These are phyloP conservation scores for Drosophila ambigua DNA, from an alignment of 1,140 invertebrate genomes.

Conservation along the genomic window DNA sequence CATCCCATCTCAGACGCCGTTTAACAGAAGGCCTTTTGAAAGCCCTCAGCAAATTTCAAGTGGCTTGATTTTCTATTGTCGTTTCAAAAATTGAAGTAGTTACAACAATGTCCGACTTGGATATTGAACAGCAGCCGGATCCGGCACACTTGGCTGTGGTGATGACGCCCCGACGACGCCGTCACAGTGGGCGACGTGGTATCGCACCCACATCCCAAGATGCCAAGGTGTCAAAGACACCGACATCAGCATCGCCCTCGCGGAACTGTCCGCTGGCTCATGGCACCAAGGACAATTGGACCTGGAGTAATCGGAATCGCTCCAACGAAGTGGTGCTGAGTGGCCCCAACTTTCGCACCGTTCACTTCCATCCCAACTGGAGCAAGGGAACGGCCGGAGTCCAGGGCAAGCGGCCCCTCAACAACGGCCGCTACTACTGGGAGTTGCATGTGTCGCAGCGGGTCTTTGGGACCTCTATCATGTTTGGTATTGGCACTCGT, in stretches of 20 bases:
- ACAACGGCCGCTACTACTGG: conserved; percentile 89
- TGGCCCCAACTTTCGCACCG: conserved; percentile 85
- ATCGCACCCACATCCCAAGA: not conserved
- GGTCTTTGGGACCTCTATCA: conserved; percentile 91
- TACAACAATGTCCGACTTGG: conserved; percentile 60
- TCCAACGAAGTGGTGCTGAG: conserved; percentile 87
- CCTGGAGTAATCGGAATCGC: conserved; percentile 87
- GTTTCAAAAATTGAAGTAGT: conserved; percentile 16
- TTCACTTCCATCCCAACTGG: conserved; percentile 90
- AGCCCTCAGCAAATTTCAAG: conserved; percentile 1
- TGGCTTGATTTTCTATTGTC: conserved; percentile 21
- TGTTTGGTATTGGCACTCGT: conserved; percentile 90
- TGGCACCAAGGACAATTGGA: conserved; percentile 87
- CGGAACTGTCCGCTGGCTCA: conserved; percentile 52
- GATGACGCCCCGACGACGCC: conserved; percentile 29
- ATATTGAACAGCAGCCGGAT: conserved; percentile 42
- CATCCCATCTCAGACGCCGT: not conserved
- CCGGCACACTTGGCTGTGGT: conserved; percentile 3
- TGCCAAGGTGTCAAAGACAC: not conserved
- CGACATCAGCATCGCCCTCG: conserved; percentile 7
- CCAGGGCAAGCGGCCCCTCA: conserved; percentile 87
- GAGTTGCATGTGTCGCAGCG: conserved; percentile 88
- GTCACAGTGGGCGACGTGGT: conserved; percentile 20
- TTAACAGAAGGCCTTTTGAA: conserved; percentile 4
- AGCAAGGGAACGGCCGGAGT: conserved; percentile 90